These are phyloP conservation scores for Macrotus californicus DNA, from an alignment of 2,113 vertebrate species.

Conservation along the genomic window DNA sequence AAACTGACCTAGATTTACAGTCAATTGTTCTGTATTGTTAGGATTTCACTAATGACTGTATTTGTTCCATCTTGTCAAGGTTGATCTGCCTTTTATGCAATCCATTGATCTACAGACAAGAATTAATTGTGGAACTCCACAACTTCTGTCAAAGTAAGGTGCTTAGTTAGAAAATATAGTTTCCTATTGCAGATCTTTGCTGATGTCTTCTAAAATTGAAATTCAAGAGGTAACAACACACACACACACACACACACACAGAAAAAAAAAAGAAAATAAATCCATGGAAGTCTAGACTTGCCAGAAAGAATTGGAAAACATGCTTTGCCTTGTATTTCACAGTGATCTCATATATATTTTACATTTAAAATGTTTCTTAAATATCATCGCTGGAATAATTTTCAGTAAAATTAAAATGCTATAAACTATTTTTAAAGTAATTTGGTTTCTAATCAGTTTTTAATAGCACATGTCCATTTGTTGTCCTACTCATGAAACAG, in stretches of 20 bases:
- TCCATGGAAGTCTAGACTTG: constrained; percentile 53
- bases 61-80: constrained; percentile 78
- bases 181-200: constrained; percentile 58
- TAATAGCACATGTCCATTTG: not conserved
- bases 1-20: constrained; percentile 77
- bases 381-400: constrained; percentile 73
- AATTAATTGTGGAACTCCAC: constrained; percentile 73
- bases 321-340: constrained; percentile 67
- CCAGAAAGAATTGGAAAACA: constrained; percentile 50
- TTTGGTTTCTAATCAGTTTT: constrained; percentile 50
- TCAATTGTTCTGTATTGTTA: constrained; percentile 69
- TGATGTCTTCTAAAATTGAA: constrained; percentile 69
- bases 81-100: constrained; percentile 72
- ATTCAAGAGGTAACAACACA: constrained; percentile 50
- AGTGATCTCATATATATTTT: constrained; percentile 42
- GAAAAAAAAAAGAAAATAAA: not conserved
- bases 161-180: constrained; percentile 62
- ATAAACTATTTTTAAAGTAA: constrained; percentile 48
- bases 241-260: not conserved
- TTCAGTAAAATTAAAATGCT: constrained; percentile 67
- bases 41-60: constrained; percentile 71
- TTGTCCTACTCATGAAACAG: not conserved
- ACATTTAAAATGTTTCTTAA: constrained; percentile 46
- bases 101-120: constrained; percentile 74
- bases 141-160: constrained; percentile 77